Evolutionary conservation across 2,888 invertebrate species (phyloP), one percentile per base, ranked within the genome.

Genomic region (Dyspetes luteomarginatus): DNA sequence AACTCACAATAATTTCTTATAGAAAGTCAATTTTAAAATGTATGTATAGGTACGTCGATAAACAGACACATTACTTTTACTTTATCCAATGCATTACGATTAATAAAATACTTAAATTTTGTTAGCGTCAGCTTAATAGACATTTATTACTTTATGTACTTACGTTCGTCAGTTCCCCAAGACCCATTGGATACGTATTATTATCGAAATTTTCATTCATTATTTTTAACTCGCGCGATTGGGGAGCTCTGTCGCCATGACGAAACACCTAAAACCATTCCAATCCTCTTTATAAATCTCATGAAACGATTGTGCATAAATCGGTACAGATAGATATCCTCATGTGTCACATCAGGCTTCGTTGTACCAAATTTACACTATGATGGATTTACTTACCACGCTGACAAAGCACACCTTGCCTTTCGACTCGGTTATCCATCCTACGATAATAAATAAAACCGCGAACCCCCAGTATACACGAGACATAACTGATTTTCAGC

Each of bases 81-180:
- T 12, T 7, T 2, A 12, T 36, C 12, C 9, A 3, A 12, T 36
- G 36, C 0, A 36, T 36, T 36, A 2, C 36, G 7, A 36, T 36
- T 12, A 2, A 36, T 36, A 12, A 36, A 7, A 36, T n/a, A 36
- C 0, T 9, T 12, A 12, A 12, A 12, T 12, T 36, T 2, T 12
- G 36, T 30, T 1, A 30, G 30, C 30, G 30, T 36, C 9, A 36
- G 9, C 9, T 12, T 1, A 36, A 36, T 12, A 17, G 15, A 43
- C 41, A 19, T 28, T 55, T 41, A 36, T 12, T 15, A 30, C 12
- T 5, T 5, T 52, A 17, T 41, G 12, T 71, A 91, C 93, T 93
- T 92, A 95, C 95, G 85, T 94, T 94, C 0, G 95, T 95, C 45
- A 96, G 91, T 60, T 95, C 94, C 83, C 95, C 95, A 86, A 92